Evolutionary conservation across 2,797 vertebrate genomes (phyloP), one percentile per base, ranked within the genome.

Genomic region (Anguilla marmorata): DNA sequence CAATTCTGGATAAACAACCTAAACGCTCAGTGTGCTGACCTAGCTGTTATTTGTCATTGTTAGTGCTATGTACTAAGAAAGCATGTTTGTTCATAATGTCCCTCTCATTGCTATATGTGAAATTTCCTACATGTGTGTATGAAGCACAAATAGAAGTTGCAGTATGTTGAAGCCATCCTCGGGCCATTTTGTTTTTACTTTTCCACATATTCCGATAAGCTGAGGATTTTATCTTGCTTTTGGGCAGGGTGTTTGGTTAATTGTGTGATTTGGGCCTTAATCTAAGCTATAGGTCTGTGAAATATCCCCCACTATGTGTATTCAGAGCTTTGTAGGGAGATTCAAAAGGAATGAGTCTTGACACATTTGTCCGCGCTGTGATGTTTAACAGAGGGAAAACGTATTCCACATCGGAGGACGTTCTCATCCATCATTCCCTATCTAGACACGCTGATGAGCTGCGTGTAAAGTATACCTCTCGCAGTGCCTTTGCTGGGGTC

Each of bases 361-460:
- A 79, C 27, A 79, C 21, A 48, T 82, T 37, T 76, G 72, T 76
- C 72, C 37, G 33, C 2, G 33, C 37, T 50, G 74, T 82, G 79
- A 82, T 82, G 79, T 24, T 48, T 21, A 82, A 82, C 79, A 76
- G 88, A 48, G 87, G 5, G 21, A 50, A 76, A 86, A 19, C 79
- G 2, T 85, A 82, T 90, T 88, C 90, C 84, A 85, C 58, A 52
- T 45, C 27, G 24, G 87, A 33, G 21, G 60, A 30, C 66, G 54
- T 76, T 58, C 48, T 76, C 72, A 90, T 87, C 88, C 63, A 89
- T 92, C 50, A 89, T 37, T 87, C 83, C 37, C 84, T 76, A 91
- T 91, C 89, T 91, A 54, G 5, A 85, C n/a, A 19, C 74, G 84
- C 86, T 33, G 58, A 56, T 63, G 76, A 50, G 79, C 79, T 12